These are phyloP conservation scores for Littorina saxatilis DNA, from an alignment of 1,140 invertebrate genomes.

Conservation along the genomic window DNA sequence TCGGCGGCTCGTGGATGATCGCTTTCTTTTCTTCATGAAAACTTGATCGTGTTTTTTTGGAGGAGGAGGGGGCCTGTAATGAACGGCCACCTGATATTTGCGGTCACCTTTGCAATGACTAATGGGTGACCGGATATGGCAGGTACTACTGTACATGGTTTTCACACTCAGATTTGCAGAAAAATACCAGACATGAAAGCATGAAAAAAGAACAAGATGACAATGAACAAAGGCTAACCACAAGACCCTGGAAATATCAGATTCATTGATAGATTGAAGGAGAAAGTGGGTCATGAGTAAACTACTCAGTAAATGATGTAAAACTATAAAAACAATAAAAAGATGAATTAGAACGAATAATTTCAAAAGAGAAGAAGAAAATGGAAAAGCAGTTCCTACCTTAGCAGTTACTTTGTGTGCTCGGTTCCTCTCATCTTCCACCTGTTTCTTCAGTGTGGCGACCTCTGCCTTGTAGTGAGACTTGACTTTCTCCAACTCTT, in stretches of 20 bases:
- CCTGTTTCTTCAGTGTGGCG: constrained; percentile 55
- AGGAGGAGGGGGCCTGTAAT: too few relatives aligned
- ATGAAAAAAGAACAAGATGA: background rate
- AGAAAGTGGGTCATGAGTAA: too few relatives aligned
- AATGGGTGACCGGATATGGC: too few relatives aligned
- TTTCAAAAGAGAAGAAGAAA: background rate
- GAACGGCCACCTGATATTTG: too few relatives aligned
- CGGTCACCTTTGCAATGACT: too few relatives aligned
- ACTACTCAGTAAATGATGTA: background rate
- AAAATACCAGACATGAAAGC: background rate
- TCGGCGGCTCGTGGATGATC: too few relatives aligned
- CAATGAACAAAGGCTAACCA: too few relatives aligned
- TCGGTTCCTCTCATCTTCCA: constrained; percentile 53
- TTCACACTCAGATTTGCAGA: background rate
- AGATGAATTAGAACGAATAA: background rate
- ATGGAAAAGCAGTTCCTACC: constrained; percentile 44
- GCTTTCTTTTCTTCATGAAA: too few relatives aligned
- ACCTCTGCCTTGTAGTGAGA: constrained; percentile 63
- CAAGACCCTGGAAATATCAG: too few relatives aligned
- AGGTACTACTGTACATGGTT: too few relatives aligned
- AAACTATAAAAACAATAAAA: background rate
- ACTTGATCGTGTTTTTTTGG: too few relatives aligned
- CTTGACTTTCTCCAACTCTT: constrained; percentile 58
- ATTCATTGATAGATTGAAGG: too few relatives aligned
- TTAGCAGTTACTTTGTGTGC: constrained; percentile 49